Base-by-base conservation (phyloP, 2,888 invertebrate species). In the Drosophila mettleri region DNA sequence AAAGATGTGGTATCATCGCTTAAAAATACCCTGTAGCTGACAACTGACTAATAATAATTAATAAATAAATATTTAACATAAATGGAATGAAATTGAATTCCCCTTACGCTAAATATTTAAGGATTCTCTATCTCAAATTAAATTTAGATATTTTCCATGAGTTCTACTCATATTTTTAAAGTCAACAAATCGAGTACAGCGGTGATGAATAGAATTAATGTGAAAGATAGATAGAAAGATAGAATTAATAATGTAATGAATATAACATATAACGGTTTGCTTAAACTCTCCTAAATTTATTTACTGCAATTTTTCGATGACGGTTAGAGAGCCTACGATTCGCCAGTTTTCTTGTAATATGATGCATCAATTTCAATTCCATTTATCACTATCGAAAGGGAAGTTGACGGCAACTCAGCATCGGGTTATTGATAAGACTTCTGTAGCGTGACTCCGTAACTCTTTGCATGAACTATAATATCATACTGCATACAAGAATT, bases 381-480 rank as follows among this genome's bases (percentile, higher is more conserved):
- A 39, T 41, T 62, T 62, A 62, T 62, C 27, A 31, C 3, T 48
- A 18, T n/a, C 18, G 41, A 49, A 27, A n/a, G 65, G 65, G 34
- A 63, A 63, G 29, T 43, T 18, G 8, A 38, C 39, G 58, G 31
- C 16, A 20, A 59, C 31, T 55, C 41, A 41, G 41, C 63, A 51
- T 36, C 33, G 29, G 14, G 29, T 41, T 20, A 24, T 55, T 60
- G 63, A 63, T 63, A 63, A 63, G 34, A 33, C 27, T 31, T 12
- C 27, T 48, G 41, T 34, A 51, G 64, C 64, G 31, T 12, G 64
- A 34, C 51, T 63, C 41, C 64, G 31, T 12, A 63, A 34, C 51
- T 63, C 41, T 43, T 34, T 22, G 41, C 38, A 39, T 39, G 29
- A 55, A 31, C 55, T 57, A 46, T 10, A 57, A 27, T 20, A 18